A percentile compares a stretch with the other conserved stretches of the same genome.
phyloP scores from a whole-genome alignment of 1,140 invertebrate genomes.

The Anastrepha ludens region DNA sequence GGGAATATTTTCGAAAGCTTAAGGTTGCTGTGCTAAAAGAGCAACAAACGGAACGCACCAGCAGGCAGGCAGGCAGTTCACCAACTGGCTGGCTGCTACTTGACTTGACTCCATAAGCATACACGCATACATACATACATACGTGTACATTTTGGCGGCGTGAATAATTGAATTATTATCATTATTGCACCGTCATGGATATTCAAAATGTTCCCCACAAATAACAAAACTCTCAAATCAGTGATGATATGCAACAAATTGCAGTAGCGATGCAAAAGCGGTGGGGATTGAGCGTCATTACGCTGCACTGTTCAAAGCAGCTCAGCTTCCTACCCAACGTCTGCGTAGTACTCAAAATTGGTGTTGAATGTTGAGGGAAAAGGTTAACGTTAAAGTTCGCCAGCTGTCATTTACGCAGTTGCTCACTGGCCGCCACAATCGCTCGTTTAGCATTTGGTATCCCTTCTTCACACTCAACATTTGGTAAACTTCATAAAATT shows the following conservation, averaged over 20 bases:
- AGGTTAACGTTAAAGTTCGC: slow-evolving; percentile 20
- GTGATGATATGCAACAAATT: slow-evolving; percentile 44
- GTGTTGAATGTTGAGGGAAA: slow-evolving; percentile 12
- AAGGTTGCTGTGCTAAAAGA: background rate
- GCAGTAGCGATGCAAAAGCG: background rate
- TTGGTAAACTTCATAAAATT: background rate
- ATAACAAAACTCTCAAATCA: background rate
- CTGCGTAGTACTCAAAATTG: no score
- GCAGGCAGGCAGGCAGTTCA: background rate
- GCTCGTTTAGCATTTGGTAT: no score
- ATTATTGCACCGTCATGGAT: slow-evolving; percentile 37
- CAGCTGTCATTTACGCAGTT: background rate
- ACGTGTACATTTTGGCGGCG: background rate
- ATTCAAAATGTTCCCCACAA: slow-evolving; percentile 7
- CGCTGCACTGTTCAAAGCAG: background rate
- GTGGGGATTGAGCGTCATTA: no score
- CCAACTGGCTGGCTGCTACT: background rate
- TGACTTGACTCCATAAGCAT: no score
- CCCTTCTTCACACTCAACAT: background rate
- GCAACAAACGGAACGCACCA: background rate
- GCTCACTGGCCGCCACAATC: no score
- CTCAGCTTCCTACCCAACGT: background rate
- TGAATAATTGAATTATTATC: slow-evolving; percentile 14
- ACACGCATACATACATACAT: no score
- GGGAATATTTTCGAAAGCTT: background rate